Evolutionary conservation across 1,140 invertebrate species (phyloP).

Genomic region (Mylabris phalerata): DNA sequence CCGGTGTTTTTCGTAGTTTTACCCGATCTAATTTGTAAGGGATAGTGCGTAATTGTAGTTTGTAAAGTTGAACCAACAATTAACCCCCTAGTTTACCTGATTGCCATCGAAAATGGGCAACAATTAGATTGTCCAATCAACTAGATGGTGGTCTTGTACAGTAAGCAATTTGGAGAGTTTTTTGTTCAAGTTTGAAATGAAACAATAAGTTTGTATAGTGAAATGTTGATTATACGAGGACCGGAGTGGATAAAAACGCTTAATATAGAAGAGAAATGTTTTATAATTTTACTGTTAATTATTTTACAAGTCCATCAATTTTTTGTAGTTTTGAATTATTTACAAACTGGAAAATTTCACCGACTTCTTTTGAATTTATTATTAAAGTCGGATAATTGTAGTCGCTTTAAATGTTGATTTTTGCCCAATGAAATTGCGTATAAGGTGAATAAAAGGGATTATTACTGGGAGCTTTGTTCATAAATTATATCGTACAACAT

Average conservation of each 20-base stretch:
- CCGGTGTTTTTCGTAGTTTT: too few species aligned
- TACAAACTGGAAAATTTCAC: too few species aligned
- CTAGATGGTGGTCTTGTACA: background rate
- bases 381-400: background rate
- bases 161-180: background rate
- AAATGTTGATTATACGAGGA: too few species aligned
- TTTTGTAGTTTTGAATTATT: too few species aligned
- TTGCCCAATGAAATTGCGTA: background rate
- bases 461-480: background rate
- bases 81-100: background rate
- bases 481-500: conserved; percentile 13
- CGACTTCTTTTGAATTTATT: conserved; percentile 3
- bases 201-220: background rate
- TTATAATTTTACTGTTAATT: too few species aligned
- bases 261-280: too few species aligned
- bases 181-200: background rate
- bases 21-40: too few species aligned
- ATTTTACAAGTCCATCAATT: too few species aligned
- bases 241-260: too few species aligned
- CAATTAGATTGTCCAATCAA: conserved; percentile 10
- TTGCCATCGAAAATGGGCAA: conserved; percentile 5
- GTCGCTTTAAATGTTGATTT: conserved; percentile 3
- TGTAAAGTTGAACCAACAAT: too few species aligned
- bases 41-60: too few species aligned
- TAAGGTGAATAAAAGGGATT: too few species aligned